Evolutionary conservation across 2,888 invertebrate species (phyloP), one percentile per base, ranked within the genome.

Genomic region (Lycocerus yunnanus): DNA sequence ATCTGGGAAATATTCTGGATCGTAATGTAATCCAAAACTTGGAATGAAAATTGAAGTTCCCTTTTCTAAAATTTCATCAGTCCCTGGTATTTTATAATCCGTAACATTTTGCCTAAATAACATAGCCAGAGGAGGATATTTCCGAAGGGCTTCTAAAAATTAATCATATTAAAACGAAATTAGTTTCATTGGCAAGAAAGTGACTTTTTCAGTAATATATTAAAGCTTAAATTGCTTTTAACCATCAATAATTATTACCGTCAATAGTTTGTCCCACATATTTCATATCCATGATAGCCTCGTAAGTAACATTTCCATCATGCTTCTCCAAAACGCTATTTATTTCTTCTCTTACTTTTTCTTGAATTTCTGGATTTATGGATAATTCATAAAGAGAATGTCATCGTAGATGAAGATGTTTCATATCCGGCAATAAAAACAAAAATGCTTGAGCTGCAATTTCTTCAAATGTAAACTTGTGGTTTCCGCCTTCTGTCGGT

Each of bases 1-100:
- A 11, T 76, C 18, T 4, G 72, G 74, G 20, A 67, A 75, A 66
- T 71, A 71, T 58, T 68, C 71, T 2, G 72, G 58, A 27, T 74
- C 74, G 10, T 43, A 59, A 6, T 74, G 77, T 2, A 76, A 58
- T 2, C 74, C 76, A 14, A 71, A 16, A 3, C 63, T 11, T 3
- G 72, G 59, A 15, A 77, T 68, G 9, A 72, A 16, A 2, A 77
- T 14, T 5, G 59, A 20, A 10, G 67, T 58, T 3, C n/a, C 16
- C 15, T 67, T 43, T 15, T 67, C 67, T 11, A 67, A 15, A 13
- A 15, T 24, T 15, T 14, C 4, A 8, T 67, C 67, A 6, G 27
- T 67, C 10, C 16, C 67, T 11, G 67, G 67, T 43, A 67, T 43
- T 67, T 43, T 67, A n/a, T 58, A 67, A 15, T 67, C 67, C 10